Evolutionary conservation across 2,797 vertebrate species (phyloP).

Genomic region (Carduelis carduelis): DNA sequence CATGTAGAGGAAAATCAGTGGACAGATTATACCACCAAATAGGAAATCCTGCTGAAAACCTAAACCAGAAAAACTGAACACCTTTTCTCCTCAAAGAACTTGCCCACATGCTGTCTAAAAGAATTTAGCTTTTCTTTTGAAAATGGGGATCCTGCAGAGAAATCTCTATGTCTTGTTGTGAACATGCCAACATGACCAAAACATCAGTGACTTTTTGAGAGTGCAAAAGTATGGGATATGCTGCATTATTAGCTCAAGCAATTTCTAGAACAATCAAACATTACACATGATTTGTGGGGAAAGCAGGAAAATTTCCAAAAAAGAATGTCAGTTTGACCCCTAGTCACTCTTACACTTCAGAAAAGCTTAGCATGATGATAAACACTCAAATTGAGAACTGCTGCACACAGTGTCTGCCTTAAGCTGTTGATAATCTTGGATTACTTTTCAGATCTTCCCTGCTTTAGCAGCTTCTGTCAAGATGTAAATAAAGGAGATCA

Average conservation of each 20-base stretch:
- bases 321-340: not conserved
- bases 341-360: not conserved
- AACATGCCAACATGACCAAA: not conserved
- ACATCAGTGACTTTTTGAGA: not conserved
- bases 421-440: not conserved
- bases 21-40: not conserved
- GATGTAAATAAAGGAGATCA: not conserved
- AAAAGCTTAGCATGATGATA: not conserved
- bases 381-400: not conserved
- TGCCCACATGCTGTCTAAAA: not conserved
- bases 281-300: not conserved
- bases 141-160: not conserved
- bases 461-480: not conserved
- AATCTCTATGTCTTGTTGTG: not conserved
- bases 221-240: not conserved
- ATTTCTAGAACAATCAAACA: not conserved
- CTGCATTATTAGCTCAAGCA: not conserved
- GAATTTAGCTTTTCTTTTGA: not conserved
- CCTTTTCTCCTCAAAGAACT: not conserved
- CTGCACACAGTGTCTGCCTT: not conserved
- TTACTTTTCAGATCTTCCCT: not conserved
- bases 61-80: not conserved
- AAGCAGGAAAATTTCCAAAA: not conserved
- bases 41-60: not conserved
- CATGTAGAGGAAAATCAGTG: not conserved